A percentile compares a stretch with the other conserved stretches of the same genome.
Conservation (phyloP, 1,140 invertebrate species). For the Dufourea novaeangliae region DNA sequence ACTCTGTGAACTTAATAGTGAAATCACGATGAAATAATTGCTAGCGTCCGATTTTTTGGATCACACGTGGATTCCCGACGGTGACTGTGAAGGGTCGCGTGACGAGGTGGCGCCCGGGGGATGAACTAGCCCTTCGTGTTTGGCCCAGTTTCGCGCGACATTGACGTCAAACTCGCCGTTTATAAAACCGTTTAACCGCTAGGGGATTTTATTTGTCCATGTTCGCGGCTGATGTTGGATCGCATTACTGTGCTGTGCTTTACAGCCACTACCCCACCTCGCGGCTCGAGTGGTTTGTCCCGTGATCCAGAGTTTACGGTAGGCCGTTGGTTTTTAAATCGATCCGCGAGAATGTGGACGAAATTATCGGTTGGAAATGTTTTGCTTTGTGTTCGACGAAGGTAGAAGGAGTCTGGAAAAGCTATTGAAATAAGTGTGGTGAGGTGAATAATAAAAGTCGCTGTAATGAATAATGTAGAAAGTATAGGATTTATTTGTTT, state of each 20-base stretch:
- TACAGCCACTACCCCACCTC: too few relatives aligned
- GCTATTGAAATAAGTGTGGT: too few relatives aligned
- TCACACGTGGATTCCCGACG: background rate
- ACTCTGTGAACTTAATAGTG: too few relatives aligned
- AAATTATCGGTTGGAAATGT: too few relatives aligned
- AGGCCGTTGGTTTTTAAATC: too few relatives aligned
- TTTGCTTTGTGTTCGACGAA: too few relatives aligned
- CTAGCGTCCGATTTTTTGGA: background rate
- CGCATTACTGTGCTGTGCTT: background rate
- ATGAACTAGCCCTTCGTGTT: constrained; percentile 47
- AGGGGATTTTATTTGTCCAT: constrained; percentile 6
- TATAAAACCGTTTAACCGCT: constrained; percentile 18
- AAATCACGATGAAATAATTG: too few relatives aligned
- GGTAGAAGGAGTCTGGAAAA: too few relatives aligned
- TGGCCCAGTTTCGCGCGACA: constrained; percentile 44
- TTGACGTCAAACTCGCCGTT: constrained; percentile 41
- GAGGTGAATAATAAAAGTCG: too few relatives aligned
- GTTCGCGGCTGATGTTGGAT: background rate
- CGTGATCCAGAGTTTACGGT: background rate
- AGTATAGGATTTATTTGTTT: too few relatives aligned
- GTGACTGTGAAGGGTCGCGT: constrained; percentile 16
- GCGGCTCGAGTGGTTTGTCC: too few relatives aligned
- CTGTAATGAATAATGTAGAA: background rate
- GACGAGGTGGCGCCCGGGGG: background rate
- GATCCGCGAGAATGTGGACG: too few relatives aligned